phyloP scores from a whole-genome alignment of 2,888 invertebrate species.

The Nematopogon swammerdamellus region DNA sequence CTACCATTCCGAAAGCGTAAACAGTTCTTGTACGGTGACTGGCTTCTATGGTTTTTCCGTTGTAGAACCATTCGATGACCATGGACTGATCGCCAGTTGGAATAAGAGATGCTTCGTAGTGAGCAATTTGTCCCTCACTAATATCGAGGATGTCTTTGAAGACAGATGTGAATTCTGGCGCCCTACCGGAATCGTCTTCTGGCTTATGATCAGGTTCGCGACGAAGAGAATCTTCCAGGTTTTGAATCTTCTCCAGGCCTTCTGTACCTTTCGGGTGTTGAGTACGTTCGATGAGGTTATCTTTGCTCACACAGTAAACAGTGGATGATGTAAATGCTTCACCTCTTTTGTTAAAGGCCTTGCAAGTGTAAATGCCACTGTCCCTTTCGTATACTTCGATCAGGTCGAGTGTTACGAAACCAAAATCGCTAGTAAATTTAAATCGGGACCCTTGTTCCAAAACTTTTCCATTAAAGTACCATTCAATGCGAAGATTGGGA shows the following conservation, averaged over 20 bases:
- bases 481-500: constrained; percentile 86
- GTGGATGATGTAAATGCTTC: constrained; percentile 93
- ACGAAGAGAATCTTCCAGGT: constrained; percentile 82
- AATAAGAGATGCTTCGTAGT: constrained; percentile 94
- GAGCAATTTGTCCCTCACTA: constrained; percentile 93
- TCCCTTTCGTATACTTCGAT: constrained; percentile 90
- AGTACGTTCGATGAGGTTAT: constrained; percentile 80
- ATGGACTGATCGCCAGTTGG: constrained; percentile 93
- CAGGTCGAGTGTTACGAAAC: constrained; percentile 92
- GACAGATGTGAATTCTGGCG: constrained; percentile 85
- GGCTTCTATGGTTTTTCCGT: constrained; percentile 83
- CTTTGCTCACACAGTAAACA: constrained; percentile 77
- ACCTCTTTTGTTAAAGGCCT: constrained; percentile 83
- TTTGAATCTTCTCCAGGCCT: constrained; percentile 87
- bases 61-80: constrained; percentile 95
- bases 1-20: constrained; percentile 97
- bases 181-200: constrained; percentile 75
- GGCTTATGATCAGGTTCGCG: constrained; percentile 64
- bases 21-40: constrained; percentile 90
- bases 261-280: constrained; percentile 95
- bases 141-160: constrained; percentile 80
- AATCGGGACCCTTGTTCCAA: constrained; percentile 86
- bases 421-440: constrained; percentile 92
- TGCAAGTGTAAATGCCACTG: constrained; percentile 91
- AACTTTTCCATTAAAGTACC: constrained; percentile 91